phyloP scores from a whole-genome alignment of 2,113 vertebrate genomes.

The Elaphurus davidianus region DNA sequence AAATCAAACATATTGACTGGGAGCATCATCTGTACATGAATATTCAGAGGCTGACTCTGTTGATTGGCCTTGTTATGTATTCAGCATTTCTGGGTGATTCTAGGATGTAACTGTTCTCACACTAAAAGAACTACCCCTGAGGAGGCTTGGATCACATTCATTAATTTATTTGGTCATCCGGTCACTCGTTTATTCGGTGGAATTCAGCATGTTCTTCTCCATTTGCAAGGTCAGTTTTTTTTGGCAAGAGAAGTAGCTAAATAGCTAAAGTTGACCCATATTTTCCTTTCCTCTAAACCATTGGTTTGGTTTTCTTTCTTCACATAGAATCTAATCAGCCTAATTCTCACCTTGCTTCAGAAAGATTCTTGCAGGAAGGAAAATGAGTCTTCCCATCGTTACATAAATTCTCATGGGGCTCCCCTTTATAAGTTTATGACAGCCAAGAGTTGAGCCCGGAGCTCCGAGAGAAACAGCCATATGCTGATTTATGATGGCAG shows the following conservation, averaged over 20 bases:
- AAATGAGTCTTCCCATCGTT: constrained; percentile 60
- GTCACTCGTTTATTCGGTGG: constrained; percentile 35
- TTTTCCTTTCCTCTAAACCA: constrained; percentile 50
- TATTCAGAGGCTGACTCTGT: constrained; percentile 66
- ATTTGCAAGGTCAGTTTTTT: constrained; percentile 47
- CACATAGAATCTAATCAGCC: constrained; percentile 46
- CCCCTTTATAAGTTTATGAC: constrained; percentile 68
- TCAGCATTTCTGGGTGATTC: constrained; percentile 61
- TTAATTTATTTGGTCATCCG: constrained; percentile 26
- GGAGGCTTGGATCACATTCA: constrained; percentile 45
- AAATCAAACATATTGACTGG: constrained; percentile 60
- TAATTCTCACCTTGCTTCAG: constrained; percentile 60
- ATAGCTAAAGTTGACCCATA: constrained; percentile 53
- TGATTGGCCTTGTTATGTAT: constrained; percentile 61
- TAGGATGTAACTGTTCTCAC: constrained; percentile 52
- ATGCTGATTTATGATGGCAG: constrained; percentile 71
- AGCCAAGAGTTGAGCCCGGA: constrained; percentile 67
- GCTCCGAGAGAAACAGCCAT: constrained; percentile 39
- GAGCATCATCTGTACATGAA: constrained; percentile 66
- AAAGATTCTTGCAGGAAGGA: constrained; percentile 61
- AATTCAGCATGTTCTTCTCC: constrained; percentile 54
- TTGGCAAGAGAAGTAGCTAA: neutral
- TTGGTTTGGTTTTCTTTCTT: constrained; percentile 31
- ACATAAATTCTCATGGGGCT: constrained; percentile 71
- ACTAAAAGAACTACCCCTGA: constrained; percentile 36